Conservation (phyloP, 2,797 vertebrate species). For the Scarus forsteni region DNA sequence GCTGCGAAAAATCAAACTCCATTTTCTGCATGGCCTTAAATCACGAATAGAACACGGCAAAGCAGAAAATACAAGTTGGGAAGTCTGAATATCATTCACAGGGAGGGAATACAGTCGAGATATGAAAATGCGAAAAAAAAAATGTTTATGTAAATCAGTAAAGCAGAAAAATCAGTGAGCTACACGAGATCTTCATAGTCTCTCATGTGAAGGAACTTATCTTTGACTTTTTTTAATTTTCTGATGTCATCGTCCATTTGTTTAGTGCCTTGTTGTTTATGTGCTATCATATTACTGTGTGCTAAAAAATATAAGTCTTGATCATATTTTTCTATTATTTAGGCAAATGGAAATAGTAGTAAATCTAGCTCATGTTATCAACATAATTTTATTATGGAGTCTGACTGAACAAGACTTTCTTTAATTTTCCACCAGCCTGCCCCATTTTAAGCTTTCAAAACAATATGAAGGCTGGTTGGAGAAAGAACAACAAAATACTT, state of each 20-base stretch:
- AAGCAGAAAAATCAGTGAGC: too few species aligned
- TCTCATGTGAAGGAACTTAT: too few species aligned
- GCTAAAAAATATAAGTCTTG: too few species aligned
- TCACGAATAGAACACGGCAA: constrained; percentile 30
- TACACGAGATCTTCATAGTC: too few species aligned
- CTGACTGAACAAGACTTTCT: neutral
- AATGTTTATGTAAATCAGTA: neutral
- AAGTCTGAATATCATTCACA: neutral
- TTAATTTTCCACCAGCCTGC: neutral
- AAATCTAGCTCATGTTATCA: neutral
- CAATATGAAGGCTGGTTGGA: neutral
- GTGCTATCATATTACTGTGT: too few species aligned
- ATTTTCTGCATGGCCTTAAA: constrained; percentile 46
- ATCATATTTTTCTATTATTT: too few species aligned
- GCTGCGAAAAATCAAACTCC: constrained; percentile 33
- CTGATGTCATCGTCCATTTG: too few species aligned
- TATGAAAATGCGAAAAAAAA: neutral
- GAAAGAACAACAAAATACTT: neutral
- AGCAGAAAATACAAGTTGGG: neutral
- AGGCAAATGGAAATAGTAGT: too few species aligned
- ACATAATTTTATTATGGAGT: neutral
- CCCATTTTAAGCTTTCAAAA: neutral
- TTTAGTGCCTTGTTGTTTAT: too few species aligned
- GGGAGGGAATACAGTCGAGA: neutral
- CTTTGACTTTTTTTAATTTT: too few species aligned